Conservation (phyloP, 2,888 invertebrate species). For the Sipunculus nudus region DNA sequence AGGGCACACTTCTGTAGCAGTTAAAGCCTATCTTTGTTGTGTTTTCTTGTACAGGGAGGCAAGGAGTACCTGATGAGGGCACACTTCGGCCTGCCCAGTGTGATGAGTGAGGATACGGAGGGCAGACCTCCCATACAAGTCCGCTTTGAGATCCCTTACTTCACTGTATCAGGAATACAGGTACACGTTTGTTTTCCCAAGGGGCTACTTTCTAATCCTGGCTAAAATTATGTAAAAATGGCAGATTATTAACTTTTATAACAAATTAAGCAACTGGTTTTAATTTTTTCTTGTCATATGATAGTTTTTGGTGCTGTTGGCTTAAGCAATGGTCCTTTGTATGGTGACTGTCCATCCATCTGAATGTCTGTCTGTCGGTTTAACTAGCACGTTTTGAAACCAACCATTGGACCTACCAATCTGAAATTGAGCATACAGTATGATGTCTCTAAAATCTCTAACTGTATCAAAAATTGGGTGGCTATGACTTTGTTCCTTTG, state of each 20-base stretch:
- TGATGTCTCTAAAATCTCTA: too few relatives aligned
- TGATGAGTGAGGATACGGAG: slow-evolving; percentile 91
- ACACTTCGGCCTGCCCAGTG: slow-evolving; percentile 96
- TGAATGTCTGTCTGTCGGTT: background rate
- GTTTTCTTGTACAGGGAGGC: slow-evolving; percentile 75
- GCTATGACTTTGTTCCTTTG: too few relatives aligned
- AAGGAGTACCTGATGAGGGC: slow-evolving; percentile 98
- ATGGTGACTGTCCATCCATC: background rate
- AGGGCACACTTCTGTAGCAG: too few relatives aligned
- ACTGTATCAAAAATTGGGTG: too few relatives aligned
- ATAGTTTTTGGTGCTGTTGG: background rate
- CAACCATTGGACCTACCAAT: too few relatives aligned
- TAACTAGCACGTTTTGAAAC: too few relatives aligned
- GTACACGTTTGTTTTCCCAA: slow-evolving; percentile 67
- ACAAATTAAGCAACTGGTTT: background rate
- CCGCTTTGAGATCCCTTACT: slow-evolving; percentile 98
- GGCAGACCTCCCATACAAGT: slow-evolving; percentile 98
- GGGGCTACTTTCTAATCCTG: background rate
- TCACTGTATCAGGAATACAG: slow-evolving; percentile 98
- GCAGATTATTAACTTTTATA: background rate
- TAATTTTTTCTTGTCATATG: background rate
- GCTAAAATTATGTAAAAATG: background rate
- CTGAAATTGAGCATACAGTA: too few relatives aligned
- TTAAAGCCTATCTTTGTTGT: too few relatives aligned
- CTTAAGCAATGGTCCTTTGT: background rate